These are phyloP conservation scores for Anguilla obscura DNA, from an alignment of 2,797 vertebrate genomes.

Conservation along the genomic window DNA sequence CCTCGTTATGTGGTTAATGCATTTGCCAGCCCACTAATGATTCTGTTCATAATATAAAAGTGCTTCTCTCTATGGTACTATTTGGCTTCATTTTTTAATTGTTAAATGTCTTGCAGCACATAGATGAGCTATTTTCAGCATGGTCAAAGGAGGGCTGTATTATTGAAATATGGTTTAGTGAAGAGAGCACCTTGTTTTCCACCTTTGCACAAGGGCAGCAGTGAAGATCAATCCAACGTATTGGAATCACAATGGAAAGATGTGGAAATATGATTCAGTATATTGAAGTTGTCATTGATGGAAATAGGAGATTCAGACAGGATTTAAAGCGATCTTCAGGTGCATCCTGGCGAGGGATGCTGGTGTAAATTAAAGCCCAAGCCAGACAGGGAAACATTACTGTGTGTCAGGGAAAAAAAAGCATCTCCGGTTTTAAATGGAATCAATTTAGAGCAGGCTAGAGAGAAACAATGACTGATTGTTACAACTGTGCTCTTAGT, in stretches of 20 bases:
- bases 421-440: not conserved
- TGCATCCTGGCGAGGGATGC: not conserved
- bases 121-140: not conserved
- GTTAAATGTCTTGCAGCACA: not conserved
- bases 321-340: not conserved
- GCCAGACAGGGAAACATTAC: not conserved
- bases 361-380: not conserved
- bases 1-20: not conserved
- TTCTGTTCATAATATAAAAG: not conserved
- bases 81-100: not conserved
- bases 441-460: conserved; percentile 2
- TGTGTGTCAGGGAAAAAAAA: not conserved
- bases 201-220: conserved; percentile 43
- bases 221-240: conserved; percentile 69
- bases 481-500: not conserved
- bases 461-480: conserved; percentile 36
- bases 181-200: not conserved
- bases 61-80: not conserved
- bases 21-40: not conserved
- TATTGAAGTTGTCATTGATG: conserved; percentile 57
- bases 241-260: conserved; percentile 75
- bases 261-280: conserved; percentile 76
- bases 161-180: not conserved
- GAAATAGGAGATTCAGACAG: conserved; percentile 60
- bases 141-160: not conserved